These are phyloP conservation scores for Chrysochloris asiatica DNA, from an alignment of 2,113 vertebrate genomes.

Conservation along the genomic window DNA sequence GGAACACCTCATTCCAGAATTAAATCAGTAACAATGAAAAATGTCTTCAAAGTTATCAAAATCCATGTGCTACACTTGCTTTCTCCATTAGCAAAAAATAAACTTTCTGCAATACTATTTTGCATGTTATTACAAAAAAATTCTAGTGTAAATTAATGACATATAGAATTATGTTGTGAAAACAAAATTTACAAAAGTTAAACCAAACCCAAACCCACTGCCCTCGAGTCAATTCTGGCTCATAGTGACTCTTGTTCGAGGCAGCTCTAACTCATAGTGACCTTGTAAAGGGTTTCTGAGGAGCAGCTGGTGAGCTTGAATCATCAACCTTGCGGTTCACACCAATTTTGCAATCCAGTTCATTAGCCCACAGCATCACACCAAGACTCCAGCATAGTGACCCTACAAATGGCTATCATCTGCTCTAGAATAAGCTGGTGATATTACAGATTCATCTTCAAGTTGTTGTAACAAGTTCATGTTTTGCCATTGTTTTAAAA, in stretches of 20 bases:
- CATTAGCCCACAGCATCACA: no score
- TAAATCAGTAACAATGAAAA: constrained; percentile 41
- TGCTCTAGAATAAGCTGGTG: not conserved
- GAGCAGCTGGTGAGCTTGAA: no score
- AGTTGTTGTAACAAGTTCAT: constrained; percentile 9
- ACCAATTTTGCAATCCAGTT: no score
- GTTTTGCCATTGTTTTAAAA: constrained; percentile 38
- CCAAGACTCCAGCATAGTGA: no score
- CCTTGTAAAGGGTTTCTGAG: no score
- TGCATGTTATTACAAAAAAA: not conserved
- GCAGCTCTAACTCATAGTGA: no score
- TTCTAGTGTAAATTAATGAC: not conserved
- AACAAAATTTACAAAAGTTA: constrained; percentile 28
- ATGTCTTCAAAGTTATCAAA: not conserved
- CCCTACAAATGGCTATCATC: not conserved
- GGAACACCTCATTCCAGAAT: not conserved
- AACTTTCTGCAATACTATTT: not conserved
- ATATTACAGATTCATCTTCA: not conserved
- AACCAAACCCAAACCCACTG: no score
- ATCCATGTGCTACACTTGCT: not conserved
- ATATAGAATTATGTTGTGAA: constrained; percentile 41
- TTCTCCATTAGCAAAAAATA: constrained; percentile 33
- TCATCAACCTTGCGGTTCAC: no score
- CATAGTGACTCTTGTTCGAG: no score
- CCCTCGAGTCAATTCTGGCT: no score